Evolutionary conservation across 2,113 vertebrate genomes (phyloP), one percentile per base, ranked within the genome.

Genomic region (Corythornis madagascariensis): DNA sequence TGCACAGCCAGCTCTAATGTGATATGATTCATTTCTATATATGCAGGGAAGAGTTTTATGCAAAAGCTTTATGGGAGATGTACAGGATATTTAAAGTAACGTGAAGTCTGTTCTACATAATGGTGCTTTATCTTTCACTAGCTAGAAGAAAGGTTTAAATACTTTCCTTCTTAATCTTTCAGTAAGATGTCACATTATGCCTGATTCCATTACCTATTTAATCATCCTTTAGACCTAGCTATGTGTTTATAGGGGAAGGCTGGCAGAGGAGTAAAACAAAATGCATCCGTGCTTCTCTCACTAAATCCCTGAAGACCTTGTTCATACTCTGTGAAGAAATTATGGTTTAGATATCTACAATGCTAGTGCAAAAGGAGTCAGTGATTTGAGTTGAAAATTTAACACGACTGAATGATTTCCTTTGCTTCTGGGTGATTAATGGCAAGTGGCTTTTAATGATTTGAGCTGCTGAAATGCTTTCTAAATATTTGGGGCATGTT

Each of bases 21-120:
- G 86, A 83, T 75, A 71, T 89, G 88, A 90, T 84, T 96, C 70
- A 83, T 92, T 89, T 92, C 56, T 60, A 55, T 86, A 61, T 66
- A 79, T 71, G 28, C 40, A 63, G 74, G 59, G 50, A 75, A 69
- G 59, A 69, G 53, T 94, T 88, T 86, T 83, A n/a, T 63, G 69
- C 28, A 86, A 90, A 93, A 79, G 90, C 59, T 77, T 76, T 79
- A 48, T 71, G 85, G 35, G 42, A 85, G 70, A 83, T 77, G 18
- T 92, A 70, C 82, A 38, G 79, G 53, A 71, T 92, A 63, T 89
- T 95, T 82, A 87, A 90, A 90, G 65, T 59, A 91, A 71, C 42
- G 42, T 57, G 89, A 91, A 85, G 31, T 40, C 56, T 75, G 5
- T 89, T 79, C 72, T 67, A 28, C 31, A 29, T 59, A 57, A 90